Conservation (phyloP, 2,113 vertebrate species). For the Syngnathus typhle region DNA sequence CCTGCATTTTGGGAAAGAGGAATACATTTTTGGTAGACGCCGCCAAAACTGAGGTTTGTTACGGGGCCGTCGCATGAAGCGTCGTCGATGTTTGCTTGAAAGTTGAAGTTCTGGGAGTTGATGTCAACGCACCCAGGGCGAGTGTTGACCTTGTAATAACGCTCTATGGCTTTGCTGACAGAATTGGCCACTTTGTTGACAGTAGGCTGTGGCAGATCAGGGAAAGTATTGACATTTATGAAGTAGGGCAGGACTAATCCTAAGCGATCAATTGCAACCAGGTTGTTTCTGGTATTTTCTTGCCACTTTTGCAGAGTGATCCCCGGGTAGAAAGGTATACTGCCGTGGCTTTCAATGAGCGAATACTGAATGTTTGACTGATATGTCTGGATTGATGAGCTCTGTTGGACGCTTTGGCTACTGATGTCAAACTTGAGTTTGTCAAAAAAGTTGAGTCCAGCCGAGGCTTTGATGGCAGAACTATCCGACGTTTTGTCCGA, state of each 20-base stretch:
- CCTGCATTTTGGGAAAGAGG: constrained; percentile 40
- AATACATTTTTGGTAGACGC: constrained; percentile 76
- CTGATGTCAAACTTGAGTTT: constrained; percentile 58
- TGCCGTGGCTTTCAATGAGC: constrained; percentile 74
- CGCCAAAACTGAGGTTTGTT: constrained; percentile 84
- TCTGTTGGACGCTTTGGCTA: constrained; percentile 11
- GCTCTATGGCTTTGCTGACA: constrained; percentile 67
- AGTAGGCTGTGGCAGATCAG: constrained; percentile 75
- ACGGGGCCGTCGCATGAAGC: constrained; percentile 72
- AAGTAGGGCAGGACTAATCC: constrained; percentile 81
- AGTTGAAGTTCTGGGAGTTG: constrained; percentile 81
- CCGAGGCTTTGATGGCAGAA: constrained; percentile 55
- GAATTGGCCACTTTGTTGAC: constrained; percentile 67
- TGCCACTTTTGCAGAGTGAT: constrained; percentile 88
- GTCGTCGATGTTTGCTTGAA: constrained; percentile 83
- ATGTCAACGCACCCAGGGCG: constrained; percentile 76
- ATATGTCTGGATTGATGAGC: constrained; percentile 64
- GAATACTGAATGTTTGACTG: constrained; percentile 78
- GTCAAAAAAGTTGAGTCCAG: constrained; percentile 71
- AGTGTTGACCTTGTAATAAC: constrained; percentile 83
- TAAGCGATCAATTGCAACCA: constrained; percentile 81
- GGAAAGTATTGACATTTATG: constrained; percentile 69
- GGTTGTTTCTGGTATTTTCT: constrained; percentile 77
- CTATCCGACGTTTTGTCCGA: constrained; percentile 51
- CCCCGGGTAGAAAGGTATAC: constrained; percentile 82